Conservation (phyloP, 1,140 invertebrate species). For the Elymnias hypermnestra region DNA sequence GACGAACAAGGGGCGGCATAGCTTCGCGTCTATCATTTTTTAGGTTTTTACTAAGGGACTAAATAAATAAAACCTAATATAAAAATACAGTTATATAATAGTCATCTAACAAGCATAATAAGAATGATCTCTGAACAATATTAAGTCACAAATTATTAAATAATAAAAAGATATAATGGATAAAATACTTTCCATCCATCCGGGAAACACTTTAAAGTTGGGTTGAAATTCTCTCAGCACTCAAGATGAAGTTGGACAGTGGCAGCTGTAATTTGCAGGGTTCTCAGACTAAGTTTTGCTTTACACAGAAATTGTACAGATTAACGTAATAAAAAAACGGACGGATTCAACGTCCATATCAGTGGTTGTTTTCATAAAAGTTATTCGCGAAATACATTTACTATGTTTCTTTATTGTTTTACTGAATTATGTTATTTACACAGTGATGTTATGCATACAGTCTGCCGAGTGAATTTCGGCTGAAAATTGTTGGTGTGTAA, state of each 20-base stretch:
- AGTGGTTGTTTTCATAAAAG: background rate
- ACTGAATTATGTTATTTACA: background rate
- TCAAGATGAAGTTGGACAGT: conserved; percentile 7
- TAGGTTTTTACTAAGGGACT: no score
- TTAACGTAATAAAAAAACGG: background rate
- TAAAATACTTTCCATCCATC: background rate
- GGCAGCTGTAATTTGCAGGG: conserved; percentile 10
- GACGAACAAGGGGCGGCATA: no score
- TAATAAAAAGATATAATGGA: no score
- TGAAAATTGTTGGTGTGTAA: background rate
- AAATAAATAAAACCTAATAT: no score
- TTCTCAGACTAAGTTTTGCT: conserved; percentile 15
- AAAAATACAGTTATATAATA: no score
- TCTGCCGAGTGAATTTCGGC: background rate
- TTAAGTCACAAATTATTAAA: no score
- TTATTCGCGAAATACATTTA: background rate
- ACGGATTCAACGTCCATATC: background rate
- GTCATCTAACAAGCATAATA: no score
- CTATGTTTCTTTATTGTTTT: conserved; percentile 1
- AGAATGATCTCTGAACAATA: no score
- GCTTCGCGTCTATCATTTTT: no score
- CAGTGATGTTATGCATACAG: background rate
- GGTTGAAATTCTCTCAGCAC: conserved; percentile 6
- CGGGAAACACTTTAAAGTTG: conserved; percentile 6
- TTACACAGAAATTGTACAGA: background rate